These are phyloP conservation scores for Anticlea derivata DNA, from an alignment of 2,888 invertebrate species.

Conservation along the genomic window DNA sequence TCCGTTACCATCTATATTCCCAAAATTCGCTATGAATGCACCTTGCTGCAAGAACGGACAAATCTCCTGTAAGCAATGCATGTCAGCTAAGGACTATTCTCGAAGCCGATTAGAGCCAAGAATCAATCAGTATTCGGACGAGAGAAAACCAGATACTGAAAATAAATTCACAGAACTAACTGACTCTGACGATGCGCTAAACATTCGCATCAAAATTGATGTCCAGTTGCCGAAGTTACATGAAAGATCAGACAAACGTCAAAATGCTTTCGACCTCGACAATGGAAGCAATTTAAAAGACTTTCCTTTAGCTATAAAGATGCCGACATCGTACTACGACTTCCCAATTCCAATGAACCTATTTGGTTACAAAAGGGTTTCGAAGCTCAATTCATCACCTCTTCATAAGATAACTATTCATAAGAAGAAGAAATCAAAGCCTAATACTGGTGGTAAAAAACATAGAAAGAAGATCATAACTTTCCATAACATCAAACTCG, in stretches of 20 bases:
- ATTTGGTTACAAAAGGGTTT: conserved; percentile 52
- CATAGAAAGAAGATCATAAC: conserved; percentile 65
- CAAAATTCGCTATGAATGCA: conserved; percentile 42
- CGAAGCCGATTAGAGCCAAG: conserved; percentile 24
- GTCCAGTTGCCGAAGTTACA: conserved; percentile 65
- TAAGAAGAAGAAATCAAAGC: conserved; percentile 68
- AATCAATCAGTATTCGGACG: conserved; percentile 31
- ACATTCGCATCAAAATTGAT: conserved; percentile 68
- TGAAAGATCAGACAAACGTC: conserved; percentile 33
- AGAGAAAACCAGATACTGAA: conserved; percentile 28
- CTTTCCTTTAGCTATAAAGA: conserved; percentile 46
- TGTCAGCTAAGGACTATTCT: conserved; percentile 32
- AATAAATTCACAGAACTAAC: conserved; percentile 28
- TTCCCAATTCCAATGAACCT: conserved; percentile 62
- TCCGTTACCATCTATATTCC: conserved; percentile 38
- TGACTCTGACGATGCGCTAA: conserved; percentile 50
- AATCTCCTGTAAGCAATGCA: conserved; percentile 64
- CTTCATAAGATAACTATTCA: conserved; percentile 66
- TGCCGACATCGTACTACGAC: conserved; percentile 60
- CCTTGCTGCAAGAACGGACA: conserved; percentile 57
- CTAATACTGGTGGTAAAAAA: conserved; percentile 59
- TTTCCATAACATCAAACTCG: conserved; percentile 61
- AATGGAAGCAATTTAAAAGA: conserved; percentile 53
- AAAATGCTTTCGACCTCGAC: conserved; percentile 33
- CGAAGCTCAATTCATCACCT: conserved; percentile 48